Conservation (phyloP, 2,888 invertebrate genomes). For the Eretmocerus hayati region DNA sequence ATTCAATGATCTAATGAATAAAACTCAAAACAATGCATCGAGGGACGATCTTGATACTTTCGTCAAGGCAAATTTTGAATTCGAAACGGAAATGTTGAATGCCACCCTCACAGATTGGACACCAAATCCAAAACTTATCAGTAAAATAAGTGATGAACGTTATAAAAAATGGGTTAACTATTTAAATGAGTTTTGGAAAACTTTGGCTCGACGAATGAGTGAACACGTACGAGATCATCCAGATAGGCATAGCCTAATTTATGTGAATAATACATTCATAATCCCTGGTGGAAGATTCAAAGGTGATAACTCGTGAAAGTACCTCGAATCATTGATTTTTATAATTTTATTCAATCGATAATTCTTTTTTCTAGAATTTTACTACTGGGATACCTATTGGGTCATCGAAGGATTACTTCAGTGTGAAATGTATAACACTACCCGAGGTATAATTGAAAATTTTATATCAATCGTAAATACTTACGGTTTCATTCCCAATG, state of each 20-base stretch:
- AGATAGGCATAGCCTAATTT: slow-evolving; percentile 77
- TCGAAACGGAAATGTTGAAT: slow-evolving; percentile 62
- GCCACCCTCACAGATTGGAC: slow-evolving; percentile 73
- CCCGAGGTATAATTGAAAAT: slow-evolving; percentile 77
- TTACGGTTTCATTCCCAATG: slow-evolving; percentile 83
- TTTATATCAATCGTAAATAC: slow-evolving; percentile 72
- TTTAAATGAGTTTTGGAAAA: slow-evolving; percentile 68
- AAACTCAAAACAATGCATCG: slow-evolving; percentile 51
- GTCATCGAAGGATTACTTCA: slow-evolving; percentile 79
- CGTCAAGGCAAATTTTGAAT: slow-evolving; percentile 61
- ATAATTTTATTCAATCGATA: too few species aligned
- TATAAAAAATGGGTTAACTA: slow-evolving; percentile 67
- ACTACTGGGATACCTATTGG: slow-evolving; percentile 97
- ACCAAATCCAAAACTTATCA: slow-evolving; percentile 64
- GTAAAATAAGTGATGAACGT: slow-evolving; percentile 62
- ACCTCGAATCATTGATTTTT: too few species aligned
- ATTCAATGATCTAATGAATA: slow-evolving; percentile 41
- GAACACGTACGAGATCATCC: slow-evolving; percentile 61
- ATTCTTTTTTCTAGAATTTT: slow-evolving; percentile 55
- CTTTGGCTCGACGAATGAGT: slow-evolving; percentile 70
- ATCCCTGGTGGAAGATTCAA: slow-evolving; percentile 87
- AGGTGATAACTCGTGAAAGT: slow-evolving; percentile 27
- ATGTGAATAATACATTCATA: slow-evolving; percentile 78
- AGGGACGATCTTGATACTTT: slow-evolving; percentile 51
- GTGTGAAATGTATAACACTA: slow-evolving; percentile 77